Percentiles rank a stretch among this genome's conserved stretches.
Evolutionary conservation across 2,113 vertebrate genomes (phyloP).

Genomic region (Mixornis gularis): DNA sequence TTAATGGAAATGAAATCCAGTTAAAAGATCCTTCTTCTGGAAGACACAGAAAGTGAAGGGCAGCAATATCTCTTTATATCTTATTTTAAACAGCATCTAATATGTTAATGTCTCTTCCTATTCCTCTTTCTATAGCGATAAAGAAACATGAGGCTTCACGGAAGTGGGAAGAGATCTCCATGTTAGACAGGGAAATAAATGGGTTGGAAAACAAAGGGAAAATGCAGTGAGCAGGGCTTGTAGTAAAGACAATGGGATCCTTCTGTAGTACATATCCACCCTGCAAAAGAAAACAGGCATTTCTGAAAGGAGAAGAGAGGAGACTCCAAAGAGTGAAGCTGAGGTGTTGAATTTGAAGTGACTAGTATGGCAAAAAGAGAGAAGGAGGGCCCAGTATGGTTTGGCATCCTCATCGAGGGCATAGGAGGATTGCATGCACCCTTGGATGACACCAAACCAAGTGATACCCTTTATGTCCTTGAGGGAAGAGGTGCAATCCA

Average conservation of each 20-base stretch:
- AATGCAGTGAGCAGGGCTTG: not conserved
- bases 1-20: not conserved
- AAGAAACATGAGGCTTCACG: not conserved
- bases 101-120: not conserved
- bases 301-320: not conserved
- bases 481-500: not conserved
- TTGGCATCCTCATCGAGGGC: not conserved
- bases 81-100: not conserved
- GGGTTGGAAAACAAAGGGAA: not conserved
- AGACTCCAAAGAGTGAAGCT: not conserved
- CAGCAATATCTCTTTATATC: not conserved
- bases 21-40: not conserved
- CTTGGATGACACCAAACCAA: not conserved
- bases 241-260: not conserved
- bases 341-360: not conserved
- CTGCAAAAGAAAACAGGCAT: not conserved
- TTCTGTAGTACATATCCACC: not conserved
- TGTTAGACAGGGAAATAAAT: not conserved
- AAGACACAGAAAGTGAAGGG: not conserved
- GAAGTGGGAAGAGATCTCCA: not conserved
- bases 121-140: not conserved
- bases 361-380: not conserved
- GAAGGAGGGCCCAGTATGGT: not conserved
- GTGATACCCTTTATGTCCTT: not conserved
- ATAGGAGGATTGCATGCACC: not conserved